Percentiles rank a stretch among this genome's conserved stretches.
Evolutionary conservation across 2,797 vertebrate genomes (phyloP).

Genomic region (Thripadectes ignobilis): DNA sequence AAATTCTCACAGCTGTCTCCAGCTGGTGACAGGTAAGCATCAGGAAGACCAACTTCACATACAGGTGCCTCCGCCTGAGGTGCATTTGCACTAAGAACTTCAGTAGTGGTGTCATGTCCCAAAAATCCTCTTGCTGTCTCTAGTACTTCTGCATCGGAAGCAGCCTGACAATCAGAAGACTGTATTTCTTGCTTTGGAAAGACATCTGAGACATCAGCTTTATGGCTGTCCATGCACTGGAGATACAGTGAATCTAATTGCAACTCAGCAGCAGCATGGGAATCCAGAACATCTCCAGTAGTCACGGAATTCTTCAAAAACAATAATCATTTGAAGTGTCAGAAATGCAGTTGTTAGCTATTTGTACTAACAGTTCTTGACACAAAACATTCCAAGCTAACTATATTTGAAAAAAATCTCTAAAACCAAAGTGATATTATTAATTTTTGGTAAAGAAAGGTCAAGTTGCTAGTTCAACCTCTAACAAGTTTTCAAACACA

Average conservation of each 20-base stretch:
- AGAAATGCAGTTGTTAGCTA: not conserved
- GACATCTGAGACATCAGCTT: slow-evolving; percentile 37
- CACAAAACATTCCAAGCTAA: not conserved
- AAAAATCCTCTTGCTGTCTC: slow-evolving; percentile 66
- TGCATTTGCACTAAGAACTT: slow-evolving; percentile 30
- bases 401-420: not conserved
- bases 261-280: not conserved
- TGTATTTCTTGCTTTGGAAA: slow-evolving; percentile 64
- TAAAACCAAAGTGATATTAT: not conserved
- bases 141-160: slow-evolving; percentile 34
- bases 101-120: slow-evolving; percentile 35
- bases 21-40: slow-evolving; percentile 83
- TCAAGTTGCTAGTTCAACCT: not conserved
- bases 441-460: not conserved
- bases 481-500: not conserved
- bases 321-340: not conserved
- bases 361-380: not conserved
- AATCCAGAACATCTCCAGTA: not conserved
- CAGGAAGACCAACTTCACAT: slow-evolving; percentile 69
- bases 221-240: slow-evolving; percentile 43
- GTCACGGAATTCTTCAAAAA: not conserved
- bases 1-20: slow-evolving; percentile 59
- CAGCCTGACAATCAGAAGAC: slow-evolving; percentile 71
- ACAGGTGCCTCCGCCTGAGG: slow-evolving; percentile 50
- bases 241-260: slow-evolving; percentile 71